Percentiles rank a stretch among this genome's conserved stretches.
These are phyloP conservation scores for Bhutanitis thaidina DNA, from an alignment of 2,888 invertebrate species.

Conservation along the genomic window DNA sequence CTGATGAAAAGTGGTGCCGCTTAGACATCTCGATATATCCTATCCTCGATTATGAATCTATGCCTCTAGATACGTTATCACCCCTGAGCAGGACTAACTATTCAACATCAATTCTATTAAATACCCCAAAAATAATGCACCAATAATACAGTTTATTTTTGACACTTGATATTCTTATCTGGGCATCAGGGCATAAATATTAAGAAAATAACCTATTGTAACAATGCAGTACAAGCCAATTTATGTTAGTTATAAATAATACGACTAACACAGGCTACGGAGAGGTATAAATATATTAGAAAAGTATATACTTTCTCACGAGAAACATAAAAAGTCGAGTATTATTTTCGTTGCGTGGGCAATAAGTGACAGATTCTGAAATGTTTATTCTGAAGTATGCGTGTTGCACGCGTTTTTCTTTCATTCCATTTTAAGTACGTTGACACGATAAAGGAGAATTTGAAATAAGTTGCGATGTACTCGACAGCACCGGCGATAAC, in stretches of 20 bases:
- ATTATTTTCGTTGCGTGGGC: conserved; percentile 55
- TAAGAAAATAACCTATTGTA: background rate
- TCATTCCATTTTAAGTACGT: conserved; percentile 26
- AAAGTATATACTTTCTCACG: conserved; percentile 10
- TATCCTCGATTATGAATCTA: too few relatives aligned
- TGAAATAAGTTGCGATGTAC: conserved; percentile 10
- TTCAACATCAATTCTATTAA: too few relatives aligned
- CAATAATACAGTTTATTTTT: background rate
- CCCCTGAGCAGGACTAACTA: too few relatives aligned
- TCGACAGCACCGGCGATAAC: background rate
- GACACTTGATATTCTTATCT: background rate
- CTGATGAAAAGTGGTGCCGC: too few relatives aligned
- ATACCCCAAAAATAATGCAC: too few relatives aligned
- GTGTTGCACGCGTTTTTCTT: conserved; percentile 61
- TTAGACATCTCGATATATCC: too few relatives aligned
- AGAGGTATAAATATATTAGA: conserved; percentile 11
- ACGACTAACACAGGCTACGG: background rate
- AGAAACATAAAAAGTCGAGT: conserved; percentile 32
- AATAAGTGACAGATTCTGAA: conserved; percentile 37
- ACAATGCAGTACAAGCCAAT: background rate
- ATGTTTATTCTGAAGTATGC: conserved; percentile 41
- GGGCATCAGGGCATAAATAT: background rate
- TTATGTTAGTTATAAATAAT: conserved; percentile 9
- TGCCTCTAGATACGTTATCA: too few relatives aligned
- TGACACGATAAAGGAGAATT: conserved; percentile 24